Evolutionary conservation across 1,140 invertebrate genomes (phyloP).

Genomic region (Caenorhabditis brenneri): DNA sequence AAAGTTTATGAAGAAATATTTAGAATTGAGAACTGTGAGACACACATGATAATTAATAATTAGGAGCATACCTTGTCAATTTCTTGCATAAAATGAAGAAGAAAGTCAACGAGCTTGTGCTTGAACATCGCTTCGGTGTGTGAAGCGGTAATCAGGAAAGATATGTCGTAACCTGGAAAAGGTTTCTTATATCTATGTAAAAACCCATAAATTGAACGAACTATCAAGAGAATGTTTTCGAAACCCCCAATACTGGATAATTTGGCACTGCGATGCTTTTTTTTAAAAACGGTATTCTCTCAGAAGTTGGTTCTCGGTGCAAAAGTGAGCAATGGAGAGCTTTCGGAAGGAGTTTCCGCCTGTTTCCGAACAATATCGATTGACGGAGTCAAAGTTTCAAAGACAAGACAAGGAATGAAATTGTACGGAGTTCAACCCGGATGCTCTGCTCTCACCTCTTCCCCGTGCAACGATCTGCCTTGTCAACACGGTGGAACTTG

Average conservation of each 20-base stretch:
- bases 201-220: too few relatives aligned
- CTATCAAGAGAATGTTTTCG: conserved; percentile 80
- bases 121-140: conserved; percentile 99
- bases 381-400: conserved; percentile 76
- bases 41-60: too few relatives aligned
- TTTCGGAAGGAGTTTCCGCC: conserved; percentile 80
- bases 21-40: too few relatives aligned
- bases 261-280: too few relatives aligned
- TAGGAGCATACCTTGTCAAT: conserved; percentile 89
- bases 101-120: conserved; percentile 98
- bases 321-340: neutral
- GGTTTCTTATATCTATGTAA: too few relatives aligned
- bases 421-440: conserved; percentile 81
- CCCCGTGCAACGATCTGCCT: conserved; percentile 83
- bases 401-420: conserved; percentile 75
- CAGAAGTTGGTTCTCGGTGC: neutral
- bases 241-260: too few relatives aligned
- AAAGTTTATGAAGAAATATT: neutral
- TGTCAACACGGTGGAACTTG: conserved; percentile 88
- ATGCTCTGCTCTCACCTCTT: conserved; percentile 78
- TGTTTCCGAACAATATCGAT: conserved; percentile 88
- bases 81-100: conserved; percentile 99
- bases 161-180: conserved; percentile 96
- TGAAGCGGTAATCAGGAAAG: conserved; percentile 98
- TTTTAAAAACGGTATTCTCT: too few relatives aligned